Evolutionary conservation across 1,140 invertebrate genomes (phyloP).

Genomic region (Cotesia chilonis): DNA sequence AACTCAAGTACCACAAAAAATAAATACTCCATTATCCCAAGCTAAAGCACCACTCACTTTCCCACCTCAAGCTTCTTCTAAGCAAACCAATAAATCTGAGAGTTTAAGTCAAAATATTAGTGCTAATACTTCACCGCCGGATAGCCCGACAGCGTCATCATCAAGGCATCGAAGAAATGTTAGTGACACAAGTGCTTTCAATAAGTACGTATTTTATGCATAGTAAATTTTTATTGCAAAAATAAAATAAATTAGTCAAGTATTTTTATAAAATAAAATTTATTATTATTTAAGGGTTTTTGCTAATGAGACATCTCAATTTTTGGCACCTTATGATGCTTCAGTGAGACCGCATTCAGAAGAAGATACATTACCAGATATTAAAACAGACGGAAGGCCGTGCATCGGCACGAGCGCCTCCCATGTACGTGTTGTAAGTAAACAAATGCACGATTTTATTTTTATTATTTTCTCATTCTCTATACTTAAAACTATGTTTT

Average conservation of each 20-base stretch:
- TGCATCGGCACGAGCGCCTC: slow-evolving; percentile 59
- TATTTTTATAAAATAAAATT: background rate
- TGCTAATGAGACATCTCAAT: slow-evolving; percentile 78
- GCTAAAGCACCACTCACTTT: slow-evolving; percentile 50
- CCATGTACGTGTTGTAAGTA: slow-evolving; percentile 68
- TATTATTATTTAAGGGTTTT: slow-evolving; percentile 68
- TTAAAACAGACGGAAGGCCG: slow-evolving; percentile 57
- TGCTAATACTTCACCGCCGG: slow-evolving; percentile 59
- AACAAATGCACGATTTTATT: slow-evolving; percentile 61
- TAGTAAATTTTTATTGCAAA: slow-evolving; percentile 30
- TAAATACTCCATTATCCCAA: slow-evolving; percentile 44
- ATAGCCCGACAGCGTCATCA: slow-evolving; percentile 59
- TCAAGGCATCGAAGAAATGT: slow-evolving; percentile 80
- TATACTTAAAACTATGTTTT: background rate
- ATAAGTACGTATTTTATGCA: slow-evolving; percentile 71
- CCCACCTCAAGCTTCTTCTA: slow-evolving; percentile 67
- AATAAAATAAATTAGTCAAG: background rate
- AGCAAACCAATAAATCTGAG: slow-evolving; percentile 63
- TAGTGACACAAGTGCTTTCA: slow-evolving; percentile 87
- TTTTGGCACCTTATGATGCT: slow-evolving; percentile 77
- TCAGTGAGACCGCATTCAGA: slow-evolving; percentile 68
- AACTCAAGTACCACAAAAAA: slow-evolving; percentile 50
- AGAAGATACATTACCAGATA: slow-evolving; percentile 57
- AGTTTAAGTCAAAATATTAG: slow-evolving; percentile 63
- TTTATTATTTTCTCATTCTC: slow-evolving; percentile 40